A percentile compares a stretch with the other conserved stretches of the same genome.
Conservation (phyloP, 1,140 invertebrate species). For the Meloidogyne hapla region DNA sequence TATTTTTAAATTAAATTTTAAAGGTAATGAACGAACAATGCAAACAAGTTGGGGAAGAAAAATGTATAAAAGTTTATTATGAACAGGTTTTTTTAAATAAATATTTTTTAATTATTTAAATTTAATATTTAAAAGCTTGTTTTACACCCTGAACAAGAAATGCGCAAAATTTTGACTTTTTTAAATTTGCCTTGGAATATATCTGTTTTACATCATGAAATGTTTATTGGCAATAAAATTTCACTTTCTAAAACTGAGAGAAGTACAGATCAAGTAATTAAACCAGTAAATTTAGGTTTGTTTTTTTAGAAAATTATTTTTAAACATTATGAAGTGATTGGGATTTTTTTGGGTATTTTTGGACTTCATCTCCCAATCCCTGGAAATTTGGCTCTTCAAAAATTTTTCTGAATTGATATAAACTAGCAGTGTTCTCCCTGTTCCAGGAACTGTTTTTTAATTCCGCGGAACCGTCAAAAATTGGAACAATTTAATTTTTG, state of each 20-base stretch:
- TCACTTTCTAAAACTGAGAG: constrained; percentile 82
- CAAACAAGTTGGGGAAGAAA: constrained; percentile 72
- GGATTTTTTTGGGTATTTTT: no score
- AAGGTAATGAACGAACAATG: constrained; percentile 41
- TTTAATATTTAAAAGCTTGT: constrained; percentile 73
- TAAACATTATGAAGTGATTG: no score
- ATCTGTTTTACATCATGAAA: constrained; percentile 91
- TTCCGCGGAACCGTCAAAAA: no score
- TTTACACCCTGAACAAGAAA: constrained; percentile 83
- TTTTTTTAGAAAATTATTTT: not conserved
- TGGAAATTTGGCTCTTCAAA: no score
- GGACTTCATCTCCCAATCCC: no score
- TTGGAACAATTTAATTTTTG: no score
- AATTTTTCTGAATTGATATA: no score
- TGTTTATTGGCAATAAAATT: constrained; percentile 92
- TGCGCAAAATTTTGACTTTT: constrained; percentile 85
- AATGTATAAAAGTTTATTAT: constrained; percentile 88
- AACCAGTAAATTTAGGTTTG: constrained; percentile 83
- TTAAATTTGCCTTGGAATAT: constrained; percentile 91
- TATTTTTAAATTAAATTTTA: constrained; percentile 69
- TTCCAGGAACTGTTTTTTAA: no score
- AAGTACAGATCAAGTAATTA: constrained; percentile 96
- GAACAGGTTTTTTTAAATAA: constrained; percentile 73
- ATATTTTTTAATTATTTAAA: not conserved
- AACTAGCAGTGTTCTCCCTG: no score